Evolutionary conservation across 2,113 vertebrate species (phyloP), one percentile per base, ranked within the genome.

Genomic region (Emydura subglobosa): DNA sequence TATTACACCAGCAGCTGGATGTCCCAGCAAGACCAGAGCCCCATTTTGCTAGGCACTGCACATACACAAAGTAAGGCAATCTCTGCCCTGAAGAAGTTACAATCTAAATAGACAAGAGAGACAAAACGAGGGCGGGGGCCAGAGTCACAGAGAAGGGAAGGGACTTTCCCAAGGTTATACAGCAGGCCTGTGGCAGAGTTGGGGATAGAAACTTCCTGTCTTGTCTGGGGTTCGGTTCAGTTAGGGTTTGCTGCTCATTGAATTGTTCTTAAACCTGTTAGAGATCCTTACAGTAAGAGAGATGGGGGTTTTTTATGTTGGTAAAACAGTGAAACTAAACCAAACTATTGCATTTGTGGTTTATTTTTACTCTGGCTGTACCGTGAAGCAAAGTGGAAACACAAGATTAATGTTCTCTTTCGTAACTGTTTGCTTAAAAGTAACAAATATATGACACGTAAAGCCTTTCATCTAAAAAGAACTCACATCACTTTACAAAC

Each of bases 281-380:
- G 39, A 87, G 44, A 7, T 31, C 79, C 4, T 53, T 89, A 76
- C 10, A 44, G 24, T 39, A 74, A 24, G 8, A 49, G 39, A 83
- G 89, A 82, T 82, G 16, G 31, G 9, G 42, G 13, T 42, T 85
- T 94, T 53, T 76, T 5, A 55, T 3, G 34, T 89, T 93, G 79
- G 89, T 88, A 93, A 91, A 31, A 42, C 51, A 93, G 6, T 21
- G 55, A 94, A 21, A 80, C 90, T 59, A 79, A 82, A 86, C 86
- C 53, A 87, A 22, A 85, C n/a, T 50, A 59, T 24, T 78, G 53
- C 53, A 87, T 83, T 89, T 25, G 27, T 93, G 68, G 34, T 97
- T 97, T 97, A 96, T 97, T 96, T 93, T 53, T 90, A 78, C 54
- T 91, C 24, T 79, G 34, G 74, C 86, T 19, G 34, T 8, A n/a